phyloP scores from a whole-genome alignment of 2,888 invertebrate species.

The Arctia plantaginis region DNA sequence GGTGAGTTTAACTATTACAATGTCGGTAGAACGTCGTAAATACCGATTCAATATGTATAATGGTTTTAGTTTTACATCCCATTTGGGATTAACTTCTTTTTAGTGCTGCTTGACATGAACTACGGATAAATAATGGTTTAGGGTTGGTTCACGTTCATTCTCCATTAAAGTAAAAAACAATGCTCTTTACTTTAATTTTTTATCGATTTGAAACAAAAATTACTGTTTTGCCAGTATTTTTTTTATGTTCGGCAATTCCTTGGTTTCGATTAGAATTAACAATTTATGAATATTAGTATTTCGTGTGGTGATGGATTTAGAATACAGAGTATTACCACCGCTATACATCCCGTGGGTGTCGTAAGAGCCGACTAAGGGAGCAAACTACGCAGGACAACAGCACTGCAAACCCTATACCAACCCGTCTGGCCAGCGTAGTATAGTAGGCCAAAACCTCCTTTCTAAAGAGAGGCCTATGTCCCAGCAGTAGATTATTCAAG shows the following conservation, averaged over 20 bases:
- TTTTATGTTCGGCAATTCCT: not conserved
- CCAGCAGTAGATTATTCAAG: too few relatives aligned
- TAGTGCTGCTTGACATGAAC: constrained; percentile 18
- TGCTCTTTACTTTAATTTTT: not conserved
- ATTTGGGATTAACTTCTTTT: constrained; percentile 16
- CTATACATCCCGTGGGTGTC: too few relatives aligned
- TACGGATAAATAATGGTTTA: not conserved
- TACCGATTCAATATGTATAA: constrained; percentile 16
- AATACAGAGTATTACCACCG: too few relatives aligned
- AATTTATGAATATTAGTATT: too few relatives aligned
- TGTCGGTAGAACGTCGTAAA: not conserved
- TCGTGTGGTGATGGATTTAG: too few relatives aligned
- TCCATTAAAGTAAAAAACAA: not conserved
- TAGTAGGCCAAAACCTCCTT: too few relatives aligned
- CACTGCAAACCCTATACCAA: too few relatives aligned
- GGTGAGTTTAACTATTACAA: constrained; percentile 4
- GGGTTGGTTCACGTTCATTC: not conserved
- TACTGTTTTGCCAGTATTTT: not conserved
- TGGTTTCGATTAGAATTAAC: not conserved
- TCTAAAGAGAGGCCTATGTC: too few relatives aligned
- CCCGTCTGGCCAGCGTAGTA: too few relatives aligned
- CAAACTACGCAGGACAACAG: too few relatives aligned
- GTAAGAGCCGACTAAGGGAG: too few relatives aligned
- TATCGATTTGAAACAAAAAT: not conserved
- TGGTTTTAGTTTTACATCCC: constrained; percentile 14